Conservation (phyloP, 2,797 vertebrate species). For the Tachyglossus aculeatus region DNA sequence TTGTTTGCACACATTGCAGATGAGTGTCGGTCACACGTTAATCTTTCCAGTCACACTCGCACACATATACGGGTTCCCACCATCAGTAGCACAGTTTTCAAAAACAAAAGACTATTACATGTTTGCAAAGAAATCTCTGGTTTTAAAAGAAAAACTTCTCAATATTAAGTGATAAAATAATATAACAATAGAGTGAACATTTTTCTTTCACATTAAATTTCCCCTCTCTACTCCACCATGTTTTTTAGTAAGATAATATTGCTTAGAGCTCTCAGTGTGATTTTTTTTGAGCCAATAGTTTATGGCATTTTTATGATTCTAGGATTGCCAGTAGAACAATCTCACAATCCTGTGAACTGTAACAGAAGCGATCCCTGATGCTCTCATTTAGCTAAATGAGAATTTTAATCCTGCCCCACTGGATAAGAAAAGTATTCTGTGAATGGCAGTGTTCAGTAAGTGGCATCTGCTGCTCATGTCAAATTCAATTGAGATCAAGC, state of each 20-base stretch:
- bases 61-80: too few relatives aligned
- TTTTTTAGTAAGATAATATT: constrained; percentile 3
- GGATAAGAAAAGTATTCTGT: neutral
- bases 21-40: too few relatives aligned
- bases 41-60: too few relatives aligned
- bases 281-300: neutral
- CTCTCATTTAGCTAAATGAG: constrained; percentile 20
- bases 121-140: neutral
- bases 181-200: neutral
- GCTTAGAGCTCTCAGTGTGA: neutral
- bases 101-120: too few relatives aligned
- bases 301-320: neutral
- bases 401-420: neutral
- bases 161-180: neutral
- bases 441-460: neutral
- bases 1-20: too few relatives aligned
- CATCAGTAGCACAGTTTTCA: too few relatives aligned
- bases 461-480: neutral
- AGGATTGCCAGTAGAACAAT: neutral
- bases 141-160: neutral
- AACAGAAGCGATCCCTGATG: neutral
- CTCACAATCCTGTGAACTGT: neutral
- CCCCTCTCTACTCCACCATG: neutral
- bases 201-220: neutral
- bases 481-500: neutral